These are phyloP conservation scores for Magallana angulata DNA, from an alignment of 1,140 invertebrate species.

Conservation along the genomic window DNA sequence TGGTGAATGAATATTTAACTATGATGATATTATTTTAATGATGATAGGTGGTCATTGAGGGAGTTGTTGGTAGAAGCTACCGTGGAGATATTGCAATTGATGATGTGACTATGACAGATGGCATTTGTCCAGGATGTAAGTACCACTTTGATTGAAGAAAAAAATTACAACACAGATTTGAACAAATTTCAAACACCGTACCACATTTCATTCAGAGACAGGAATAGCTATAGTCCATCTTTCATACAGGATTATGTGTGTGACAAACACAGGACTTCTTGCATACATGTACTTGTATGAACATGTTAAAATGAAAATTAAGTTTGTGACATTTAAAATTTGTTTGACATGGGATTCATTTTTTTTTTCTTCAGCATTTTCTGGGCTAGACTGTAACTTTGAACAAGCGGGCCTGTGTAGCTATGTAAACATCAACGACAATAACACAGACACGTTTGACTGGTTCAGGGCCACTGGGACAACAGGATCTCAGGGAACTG, in stretches of 20 bases:
- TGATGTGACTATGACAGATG: constrained; percentile 64
- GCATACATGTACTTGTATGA: no score
- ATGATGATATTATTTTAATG: neutral
- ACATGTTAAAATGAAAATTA: no score
- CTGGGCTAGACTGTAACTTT: constrained; percentile 64
- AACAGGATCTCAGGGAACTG: constrained; percentile 66
- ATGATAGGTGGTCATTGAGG: constrained; percentile 70
- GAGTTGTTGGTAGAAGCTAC: constrained; percentile 65
- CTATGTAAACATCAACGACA: constrained; percentile 59
- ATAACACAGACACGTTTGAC: constrained; percentile 67
- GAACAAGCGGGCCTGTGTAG: constrained; percentile 63
- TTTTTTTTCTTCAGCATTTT: neutral
- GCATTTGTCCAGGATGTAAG: constrained; percentile 59
- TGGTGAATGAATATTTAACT: no score
- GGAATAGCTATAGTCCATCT: no score
- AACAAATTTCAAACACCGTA: no score
- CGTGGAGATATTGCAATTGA: constrained; percentile 73
- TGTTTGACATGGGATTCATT: no score
- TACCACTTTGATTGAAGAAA: neutral
- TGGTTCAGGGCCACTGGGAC: constrained; percentile 64
- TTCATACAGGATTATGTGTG: no score
- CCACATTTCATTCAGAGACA: no score
- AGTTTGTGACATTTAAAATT: no score
- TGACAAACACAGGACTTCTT: no score
- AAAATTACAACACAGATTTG: no score